Conservation (phyloP, 2,797 vertebrate genomes). For the Alca torda region DNA sequence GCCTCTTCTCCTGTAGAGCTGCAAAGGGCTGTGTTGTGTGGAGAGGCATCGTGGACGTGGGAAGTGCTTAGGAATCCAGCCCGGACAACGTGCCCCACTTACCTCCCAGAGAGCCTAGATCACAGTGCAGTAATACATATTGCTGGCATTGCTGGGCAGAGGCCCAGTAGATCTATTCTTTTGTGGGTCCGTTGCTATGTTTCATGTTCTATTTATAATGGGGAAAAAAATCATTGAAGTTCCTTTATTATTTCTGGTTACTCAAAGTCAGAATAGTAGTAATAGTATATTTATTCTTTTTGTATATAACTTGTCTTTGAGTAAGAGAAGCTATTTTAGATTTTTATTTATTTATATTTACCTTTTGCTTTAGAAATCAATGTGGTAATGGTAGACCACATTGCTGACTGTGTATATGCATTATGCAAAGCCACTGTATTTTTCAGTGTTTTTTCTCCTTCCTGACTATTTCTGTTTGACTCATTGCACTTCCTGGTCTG, state of each 20-base stretch:
- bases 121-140: too few species aligned
- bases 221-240: not conserved
- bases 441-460: not conserved
- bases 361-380: conserved; percentile 51
- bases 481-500: conserved; percentile 25
- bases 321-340: conserved; percentile 48
- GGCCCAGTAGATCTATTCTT: not conserved
- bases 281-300: not conserved
- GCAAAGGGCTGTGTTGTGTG: too few species aligned
- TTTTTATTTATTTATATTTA: conserved; percentile 13
- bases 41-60: accelerated
- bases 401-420: not conserved
- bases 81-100: not conserved
- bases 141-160: not conserved
- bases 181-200: not conserved
- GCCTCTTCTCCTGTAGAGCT: not conserved
- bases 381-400: conserved; percentile 14
- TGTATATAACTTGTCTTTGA: conserved; percentile 27
- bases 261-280: not conserved
- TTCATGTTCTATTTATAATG: not conserved
- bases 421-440: not conserved
- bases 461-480: not conserved
- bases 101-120: not conserved
- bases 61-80: not conserved
- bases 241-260: not conserved